Evolutionary conservation across 2,888 invertebrate genomes (phyloP), one percentile per base, ranked within the genome.

Genomic region (Drosophila barbarae): DNA sequence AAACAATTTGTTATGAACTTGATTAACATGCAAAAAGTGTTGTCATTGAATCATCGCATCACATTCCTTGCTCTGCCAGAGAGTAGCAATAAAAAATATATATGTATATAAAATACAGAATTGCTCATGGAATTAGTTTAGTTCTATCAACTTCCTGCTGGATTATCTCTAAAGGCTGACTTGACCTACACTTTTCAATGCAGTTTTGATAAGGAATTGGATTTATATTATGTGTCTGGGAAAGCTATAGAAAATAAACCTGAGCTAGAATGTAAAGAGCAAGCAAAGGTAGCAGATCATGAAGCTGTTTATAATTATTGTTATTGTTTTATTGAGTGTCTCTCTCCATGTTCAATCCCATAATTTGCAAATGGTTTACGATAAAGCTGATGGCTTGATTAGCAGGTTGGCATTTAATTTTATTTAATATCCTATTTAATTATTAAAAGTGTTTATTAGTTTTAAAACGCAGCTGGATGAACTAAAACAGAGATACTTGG

Each of bases 101-200:
- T 10, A 10, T 26, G 44, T 55, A 66, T 36, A 49, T 13, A 15
- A 32, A 15, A 15, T 7, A 26, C 7, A 26, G 7, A 32, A n/a
- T 67, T 28, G 39, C 38, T 47, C 36, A 51, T 10, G 56, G 44
- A 50, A 56, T 50, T 50, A 28, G 34, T 35, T 30, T 35, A 23
- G 39, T 65, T 53, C 47, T 30, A 18, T 23, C 55, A 9, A 41
- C 51, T 50, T 69, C 66, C 66, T 65, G 41, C 12, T 32, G 10
- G 30, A 51, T 38, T 63, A 61, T 56, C 47, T 32, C 23, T 1
- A 34, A 26, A 41, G 21, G 15, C 41, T 38, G 34, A 69, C 61
- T 66, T 78, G 74, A 75, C 65, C 74, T 69, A 70, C 46, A 61
- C 30, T 60, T 51, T 41, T 44, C 50, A 55, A 53, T 46, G 44